A percentile compares a stretch with the other conserved stretches of the same genome.
Conservation (phyloP, 2,888 invertebrate species). For the Troides aeacus region DNA sequence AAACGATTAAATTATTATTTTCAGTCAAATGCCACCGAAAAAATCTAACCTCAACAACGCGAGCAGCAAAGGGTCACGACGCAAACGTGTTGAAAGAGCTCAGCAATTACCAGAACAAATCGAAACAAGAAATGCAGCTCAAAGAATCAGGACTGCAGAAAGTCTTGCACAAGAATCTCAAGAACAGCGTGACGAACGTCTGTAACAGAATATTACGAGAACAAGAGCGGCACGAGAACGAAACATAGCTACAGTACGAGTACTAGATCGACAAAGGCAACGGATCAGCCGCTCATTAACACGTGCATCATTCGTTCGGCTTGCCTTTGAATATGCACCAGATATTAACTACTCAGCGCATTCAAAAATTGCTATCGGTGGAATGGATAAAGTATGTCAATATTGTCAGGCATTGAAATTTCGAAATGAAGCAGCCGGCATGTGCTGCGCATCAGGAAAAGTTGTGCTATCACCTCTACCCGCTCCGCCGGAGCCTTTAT, state of each 20-base stretch:
- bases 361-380: slow-evolving; percentile 25
- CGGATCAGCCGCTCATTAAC: slow-evolving; percentile 34
- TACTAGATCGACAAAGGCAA: slow-evolving; percentile 30
- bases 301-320: slow-evolving; percentile 38
- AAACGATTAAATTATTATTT: slow-evolving; percentile 32
- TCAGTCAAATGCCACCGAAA: slow-evolving; percentile 40
- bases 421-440: slow-evolving; percentile 31
- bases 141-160: too few relatives aligned
- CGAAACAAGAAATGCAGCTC: too few relatives aligned
- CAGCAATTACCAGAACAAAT: too few relatives aligned
- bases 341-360: too few relatives aligned
- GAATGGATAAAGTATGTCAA: slow-evolving; percentile 30
- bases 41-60: slow-evolving; percentile 42
- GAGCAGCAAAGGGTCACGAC: slow-evolving; percentile 37
- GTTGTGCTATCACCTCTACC: too few relatives aligned
- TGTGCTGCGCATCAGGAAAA: slow-evolving; percentile 3
- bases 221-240: slow-evolving; percentile 41
- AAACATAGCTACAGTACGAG: slow-evolving; percentile 36
- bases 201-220: slow-evolving; percentile 36
- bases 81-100: slow-evolving; percentile 40
- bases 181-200: slow-evolving; percentile 40
- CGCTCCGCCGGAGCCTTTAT: slow-evolving; percentile 9
- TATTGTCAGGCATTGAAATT: too few relatives aligned
- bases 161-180: slow-evolving; percentile 38
- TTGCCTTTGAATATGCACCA: slow-evolving; percentile 36